These are phyloP conservation scores for Coptodon bakossiorum DNA, from an alignment of 2,113 vertebrate genomes.

Conservation along the genomic window DNA sequence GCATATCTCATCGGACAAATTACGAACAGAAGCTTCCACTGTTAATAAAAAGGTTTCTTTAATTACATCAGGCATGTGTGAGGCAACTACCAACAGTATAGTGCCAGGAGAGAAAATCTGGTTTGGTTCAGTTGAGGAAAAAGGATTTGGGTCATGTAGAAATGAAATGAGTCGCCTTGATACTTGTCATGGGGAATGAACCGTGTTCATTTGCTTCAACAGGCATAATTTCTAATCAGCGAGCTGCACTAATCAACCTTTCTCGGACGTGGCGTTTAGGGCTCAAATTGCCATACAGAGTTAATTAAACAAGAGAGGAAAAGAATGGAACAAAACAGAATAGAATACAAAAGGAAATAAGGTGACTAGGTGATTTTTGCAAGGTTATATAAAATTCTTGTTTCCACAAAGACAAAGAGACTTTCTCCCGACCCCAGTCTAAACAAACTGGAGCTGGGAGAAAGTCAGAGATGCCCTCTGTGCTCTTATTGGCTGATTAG, in stretches of 20 bases:
- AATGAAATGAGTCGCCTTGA: slow-evolving; percentile 31
- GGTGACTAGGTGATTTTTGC: not conserved
- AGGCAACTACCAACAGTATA: not conserved
- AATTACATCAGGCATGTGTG: not conserved
- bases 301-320: slow-evolving; percentile 31
- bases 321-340: not conserved
- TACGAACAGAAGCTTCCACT: not conserved
- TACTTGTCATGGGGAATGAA: slow-evolving; percentile 10
- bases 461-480: slow-evolving; percentile 11
- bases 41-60: not conserved
- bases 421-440: not conserved
- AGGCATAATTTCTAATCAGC: slow-evolving; percentile 45
- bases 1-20: not conserved
- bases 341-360: not conserved
- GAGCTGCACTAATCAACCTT: slow-evolving; percentile 46
- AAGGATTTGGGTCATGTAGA: slow-evolving; percentile 10
- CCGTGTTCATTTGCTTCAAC: slow-evolving; percentile 30
- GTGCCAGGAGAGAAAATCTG: not conserved
- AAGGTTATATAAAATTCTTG: not conserved
- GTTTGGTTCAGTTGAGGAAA: slow-evolving; percentile 8
- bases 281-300: slow-evolving; percentile 13
- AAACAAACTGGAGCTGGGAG: not conserved
- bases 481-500: slow-evolving; percentile 37
- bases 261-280: slow-evolving; percentile 20
- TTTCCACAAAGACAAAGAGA: not conserved